Percentiles rank a stretch among this genome's conserved stretches.
Conservation (phyloP, 2,888 invertebrate species). For the Ditula angustiorana region DNA sequence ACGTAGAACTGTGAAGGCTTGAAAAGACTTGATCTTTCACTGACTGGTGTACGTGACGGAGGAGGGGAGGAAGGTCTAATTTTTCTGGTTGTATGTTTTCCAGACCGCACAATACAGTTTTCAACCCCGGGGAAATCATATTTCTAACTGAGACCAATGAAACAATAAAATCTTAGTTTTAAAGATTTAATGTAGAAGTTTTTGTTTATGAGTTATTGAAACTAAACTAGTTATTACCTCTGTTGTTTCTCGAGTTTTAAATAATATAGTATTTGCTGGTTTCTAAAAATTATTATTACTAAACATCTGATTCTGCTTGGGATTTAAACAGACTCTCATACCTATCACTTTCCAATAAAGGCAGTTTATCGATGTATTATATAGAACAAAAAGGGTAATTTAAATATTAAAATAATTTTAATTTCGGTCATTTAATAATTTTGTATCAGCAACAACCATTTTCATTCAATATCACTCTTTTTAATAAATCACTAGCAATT, state of each 20-base stretch:
- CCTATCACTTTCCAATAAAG: too few species aligned
- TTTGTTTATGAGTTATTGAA: slow-evolving; percentile 1
- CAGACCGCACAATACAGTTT: slow-evolving; percentile 2
- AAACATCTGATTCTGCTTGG: not conserved
- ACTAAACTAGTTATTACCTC: too few species aligned
- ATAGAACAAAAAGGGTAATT: too few species aligned
- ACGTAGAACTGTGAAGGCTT: not conserved
- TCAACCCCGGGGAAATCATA: slow-evolving; percentile 36
- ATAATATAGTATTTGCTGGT: not conserved
- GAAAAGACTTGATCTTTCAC: not conserved
- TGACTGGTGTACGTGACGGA: not conserved
- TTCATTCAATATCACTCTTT: too few species aligned
- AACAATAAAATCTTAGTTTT: slow-evolving; percentile 23
- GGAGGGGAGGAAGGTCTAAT: not conserved
- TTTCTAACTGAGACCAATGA: slow-evolving; percentile 25
- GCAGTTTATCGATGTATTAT: too few species aligned
- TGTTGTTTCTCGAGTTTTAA: too few species aligned
- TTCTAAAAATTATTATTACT: not conserved
- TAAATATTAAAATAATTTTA: too few species aligned
- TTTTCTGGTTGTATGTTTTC: slow-evolving; percentile 21
- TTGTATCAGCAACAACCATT: too few species aligned
- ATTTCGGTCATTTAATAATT: too few species aligned
- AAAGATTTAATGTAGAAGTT: not conserved
- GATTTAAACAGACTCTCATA: not conserved
- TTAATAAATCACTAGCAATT: too few species aligned